Evolutionary conservation across 1,140 invertebrate genomes (phyloP).

Genomic region (Listronotus oregonensis): DNA sequence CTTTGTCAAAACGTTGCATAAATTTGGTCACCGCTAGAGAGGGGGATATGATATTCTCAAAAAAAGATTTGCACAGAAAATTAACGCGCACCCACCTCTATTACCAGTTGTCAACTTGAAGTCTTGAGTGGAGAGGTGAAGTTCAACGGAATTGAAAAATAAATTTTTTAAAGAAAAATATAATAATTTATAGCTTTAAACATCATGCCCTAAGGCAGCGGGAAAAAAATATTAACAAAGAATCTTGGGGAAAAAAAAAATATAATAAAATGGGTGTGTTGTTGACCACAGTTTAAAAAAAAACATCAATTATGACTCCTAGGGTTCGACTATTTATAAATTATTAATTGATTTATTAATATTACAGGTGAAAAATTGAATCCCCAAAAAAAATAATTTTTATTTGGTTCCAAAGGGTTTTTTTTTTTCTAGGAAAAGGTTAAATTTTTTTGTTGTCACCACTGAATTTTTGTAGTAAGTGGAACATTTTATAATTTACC

Average conservation of each 20-base stretch:
- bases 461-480: not conserved
- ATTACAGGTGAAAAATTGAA: not conserved
- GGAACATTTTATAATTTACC: not conserved
- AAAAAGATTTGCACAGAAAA: too few species aligned
- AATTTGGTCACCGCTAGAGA: too few species aligned
- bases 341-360: constrained; percentile 32
- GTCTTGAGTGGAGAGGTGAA: constrained; percentile 1
- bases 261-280: not conserved
- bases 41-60: too few species aligned
- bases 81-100: not conserved
- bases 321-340: constrained; percentile 18
- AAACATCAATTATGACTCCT: not conserved
- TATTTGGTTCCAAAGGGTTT: not conserved
- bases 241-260: constrained; percentile 21
- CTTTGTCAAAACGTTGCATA: too few species aligned
- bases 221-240: constrained; percentile 8
- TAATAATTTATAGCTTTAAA: constrained; percentile 7
- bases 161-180: constrained; percentile 7
- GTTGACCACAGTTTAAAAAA: not conserved
- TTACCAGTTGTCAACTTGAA: constrained; percentile 10
- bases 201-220: constrained; percentile 25
- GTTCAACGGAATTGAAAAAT: constrained; percentile 4
- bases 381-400: not conserved
- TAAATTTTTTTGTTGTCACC: not conserved
- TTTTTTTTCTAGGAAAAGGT: not conserved